Evolutionary conservation across 2,113 vertebrate genomes (phyloP).

Genomic region (Rhagologus leucostigma): DNA sequence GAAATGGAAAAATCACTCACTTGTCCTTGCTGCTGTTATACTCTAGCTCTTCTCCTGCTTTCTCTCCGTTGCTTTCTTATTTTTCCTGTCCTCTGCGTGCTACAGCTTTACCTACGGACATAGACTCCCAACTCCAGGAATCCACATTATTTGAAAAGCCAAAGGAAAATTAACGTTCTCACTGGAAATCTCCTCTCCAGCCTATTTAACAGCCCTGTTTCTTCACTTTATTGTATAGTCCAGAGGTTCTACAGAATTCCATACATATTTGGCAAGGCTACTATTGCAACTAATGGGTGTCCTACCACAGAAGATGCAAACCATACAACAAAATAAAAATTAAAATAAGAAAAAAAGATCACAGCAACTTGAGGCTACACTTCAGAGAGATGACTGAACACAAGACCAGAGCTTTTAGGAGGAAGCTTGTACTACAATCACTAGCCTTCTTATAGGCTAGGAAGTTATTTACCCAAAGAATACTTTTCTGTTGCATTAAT

Average conservation of each 20-base stretch:
- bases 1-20: conserved; percentile 33
- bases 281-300: neutral
- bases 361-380: neutral
- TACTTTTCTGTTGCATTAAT: neutral
- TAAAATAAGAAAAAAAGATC: neutral
- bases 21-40: conserved; percentile 3
- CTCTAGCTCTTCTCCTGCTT: conserved; percentile 29
- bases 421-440: neutral
- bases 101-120: neutral
- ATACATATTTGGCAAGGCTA: neutral
- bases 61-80: neutral
- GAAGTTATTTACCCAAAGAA: neutral
- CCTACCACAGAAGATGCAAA: neutral
- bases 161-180: neutral
- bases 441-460: neutral
- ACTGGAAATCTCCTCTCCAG: neutral
- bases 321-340: neutral
- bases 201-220: neutral
- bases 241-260: neutral
- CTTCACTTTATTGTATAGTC: neutral
- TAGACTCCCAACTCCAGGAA: neutral
- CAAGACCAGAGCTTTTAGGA: neutral
- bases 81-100: neutral
- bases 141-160: neutral
- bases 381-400: neutral